These are phyloP conservation scores for Uloborus plumipes DNA, from an alignment of 2,888 invertebrate genomes.

Conservation along the genomic window DNA sequence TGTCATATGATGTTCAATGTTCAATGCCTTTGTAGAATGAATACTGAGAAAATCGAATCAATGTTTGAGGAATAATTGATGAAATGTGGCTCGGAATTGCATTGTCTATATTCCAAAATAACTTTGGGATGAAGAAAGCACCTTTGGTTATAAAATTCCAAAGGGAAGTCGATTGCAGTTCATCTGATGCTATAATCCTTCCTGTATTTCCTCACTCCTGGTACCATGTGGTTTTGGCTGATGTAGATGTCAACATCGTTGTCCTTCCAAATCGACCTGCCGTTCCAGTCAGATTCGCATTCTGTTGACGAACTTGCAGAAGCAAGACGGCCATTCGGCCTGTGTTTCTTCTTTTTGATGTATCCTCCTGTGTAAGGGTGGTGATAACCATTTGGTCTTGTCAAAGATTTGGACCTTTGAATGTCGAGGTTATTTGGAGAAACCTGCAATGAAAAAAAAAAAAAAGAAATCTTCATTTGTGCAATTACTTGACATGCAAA, in stretches of 20 bases:
- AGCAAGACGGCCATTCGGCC: slow-evolving; percentile 60
- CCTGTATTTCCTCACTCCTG: slow-evolving; percentile 31
- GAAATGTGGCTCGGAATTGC: too few species aligned
- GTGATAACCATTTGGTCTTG: slow-evolving; percentile 82
- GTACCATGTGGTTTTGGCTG: slow-evolving; percentile 82
- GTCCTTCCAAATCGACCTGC: slow-evolving; percentile 81
- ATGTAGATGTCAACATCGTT: slow-evolving; percentile 96
- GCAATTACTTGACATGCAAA: too few species aligned
- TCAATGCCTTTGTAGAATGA: too few species aligned
- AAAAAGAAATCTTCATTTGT: too few species aligned
- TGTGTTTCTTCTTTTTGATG: slow-evolving; percentile 57
- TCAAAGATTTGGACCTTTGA: slow-evolving; percentile 86
- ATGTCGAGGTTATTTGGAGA: slow-evolving; percentile 75
- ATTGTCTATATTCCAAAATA: too few species aligned
- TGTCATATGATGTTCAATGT: too few species aligned
- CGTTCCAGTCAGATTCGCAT: slow-evolving; percentile 81
- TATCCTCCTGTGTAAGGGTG: slow-evolving; percentile 29
- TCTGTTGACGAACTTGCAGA: slow-evolving; percentile 72
- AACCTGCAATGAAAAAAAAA: slow-evolving; percentile 72
- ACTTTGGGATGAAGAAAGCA: too few species aligned
- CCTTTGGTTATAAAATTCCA: too few species aligned
- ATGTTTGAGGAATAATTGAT: too few species aligned
- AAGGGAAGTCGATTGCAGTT: not conserved
- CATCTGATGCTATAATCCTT: slow-evolving; percentile 41
- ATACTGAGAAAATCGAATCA: too few species aligned